Conservation (phyloP, 2,797 vertebrate genomes). For the Tolypeutes matacus region DNA sequence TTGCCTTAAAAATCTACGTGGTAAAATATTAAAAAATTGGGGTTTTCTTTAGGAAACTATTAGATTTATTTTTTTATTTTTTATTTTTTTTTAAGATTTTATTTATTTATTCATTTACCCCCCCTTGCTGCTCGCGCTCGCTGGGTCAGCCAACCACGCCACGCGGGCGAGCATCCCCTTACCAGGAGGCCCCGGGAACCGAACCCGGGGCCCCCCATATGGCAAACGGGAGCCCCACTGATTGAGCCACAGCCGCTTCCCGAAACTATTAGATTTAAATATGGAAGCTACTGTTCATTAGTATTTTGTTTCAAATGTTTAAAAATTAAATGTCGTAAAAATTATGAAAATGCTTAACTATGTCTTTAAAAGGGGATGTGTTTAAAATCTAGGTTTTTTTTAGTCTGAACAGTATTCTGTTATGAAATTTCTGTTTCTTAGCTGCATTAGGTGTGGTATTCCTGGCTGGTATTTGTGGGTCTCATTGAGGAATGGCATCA, state of each 20-base stretch:
- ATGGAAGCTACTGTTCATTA: conserved; percentile 17
- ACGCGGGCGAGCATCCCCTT: too few relatives aligned
- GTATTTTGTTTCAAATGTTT: conserved; percentile 62
- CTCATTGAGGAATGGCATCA: conserved; percentile 92
- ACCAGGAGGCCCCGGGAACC: too few relatives aligned
- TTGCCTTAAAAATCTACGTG: neutral
- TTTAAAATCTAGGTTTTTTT: conserved; percentile 19
- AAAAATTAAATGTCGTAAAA: conserved; percentile 53
- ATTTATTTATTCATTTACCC: too few relatives aligned
- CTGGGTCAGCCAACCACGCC: too few relatives aligned
- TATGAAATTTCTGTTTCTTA: conserved; percentile 84
- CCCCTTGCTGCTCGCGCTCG: too few relatives aligned
- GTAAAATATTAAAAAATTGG: neutral
- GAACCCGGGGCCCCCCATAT: too few relatives aligned
- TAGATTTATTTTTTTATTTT: too few relatives aligned
- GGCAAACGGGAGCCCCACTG: too few relatives aligned
- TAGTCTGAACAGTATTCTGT: conserved; percentile 51
- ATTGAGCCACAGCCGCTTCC: too few relatives aligned
- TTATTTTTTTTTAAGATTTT: too few relatives aligned
- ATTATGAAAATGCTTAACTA: neutral
- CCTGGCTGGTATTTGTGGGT: conserved; percentile 93
- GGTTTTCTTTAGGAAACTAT: conserved; percentile 53
- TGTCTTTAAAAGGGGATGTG: conserved; percentile 28
- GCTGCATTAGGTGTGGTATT: conserved; percentile 88
- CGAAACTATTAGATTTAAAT: conserved; percentile 53